Base-by-base conservation (phyloP, 1,140 invertebrate species). In the Bombus superbus region DNA sequence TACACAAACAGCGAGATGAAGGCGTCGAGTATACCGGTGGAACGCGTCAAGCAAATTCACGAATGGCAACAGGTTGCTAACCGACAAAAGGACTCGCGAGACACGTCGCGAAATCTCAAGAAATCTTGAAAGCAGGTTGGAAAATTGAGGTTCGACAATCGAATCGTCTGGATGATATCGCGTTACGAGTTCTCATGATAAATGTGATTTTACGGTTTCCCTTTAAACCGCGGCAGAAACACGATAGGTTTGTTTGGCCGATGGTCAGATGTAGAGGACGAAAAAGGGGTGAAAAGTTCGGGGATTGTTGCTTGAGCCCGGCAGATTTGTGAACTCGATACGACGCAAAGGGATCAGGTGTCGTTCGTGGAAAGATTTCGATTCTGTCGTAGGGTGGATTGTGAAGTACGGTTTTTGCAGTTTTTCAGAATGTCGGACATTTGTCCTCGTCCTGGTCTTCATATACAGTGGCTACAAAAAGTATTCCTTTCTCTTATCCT, bases 171-270 rank as follows among this genome's bases (percentile, higher is more conserved):
- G 64, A 68, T 83, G 79, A 90, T 90, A 92, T 92, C 87, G 86
- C 64, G 81, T 92, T 93, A 91, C 89, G 18, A 53, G 47, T 62
- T 40, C 53, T 77, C 8, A 79, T 88, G 88, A 88, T 88, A 79
- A 79, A n/a, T n/a, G 53, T 15, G 10, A 53, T 90, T 91, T 89
- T 93, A 92, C 40, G 92, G 93, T 89, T 94, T 94, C 93, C 85
- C 85, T 93, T 93, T 92, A 90, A 83, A 93, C 87, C 88, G 86
- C 89, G 73, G 35, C 76, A 71, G 92, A 93, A 94, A 93, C 92
- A 91, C 77, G 91, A 94, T 94, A 93, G 91, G 82, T 88, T 92
- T 91, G 90, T 90, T 87, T 91, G 85, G 71, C 11, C 38, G 66
- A 82, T 76, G 80, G 47, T 72, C 76, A 72, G 83, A 80, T 72